A percentile compares a stretch with the other conserved stretches of the same genome.
These are phyloP conservation scores for Microchrysa polita DNA, from an alignment of 2,888 invertebrate genomes.

Conservation along the genomic window DNA sequence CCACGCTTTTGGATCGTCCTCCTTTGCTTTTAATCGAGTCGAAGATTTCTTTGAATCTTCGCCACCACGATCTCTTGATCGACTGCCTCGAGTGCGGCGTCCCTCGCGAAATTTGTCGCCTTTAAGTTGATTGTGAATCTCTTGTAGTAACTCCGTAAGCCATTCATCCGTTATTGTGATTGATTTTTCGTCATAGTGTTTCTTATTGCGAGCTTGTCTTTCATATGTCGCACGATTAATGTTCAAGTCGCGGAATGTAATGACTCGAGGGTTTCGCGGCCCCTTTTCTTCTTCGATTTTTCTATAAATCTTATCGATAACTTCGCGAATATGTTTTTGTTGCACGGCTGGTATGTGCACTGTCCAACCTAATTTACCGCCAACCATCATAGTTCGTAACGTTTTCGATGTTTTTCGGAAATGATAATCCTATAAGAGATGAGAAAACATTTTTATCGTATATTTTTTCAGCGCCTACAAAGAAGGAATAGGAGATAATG, in stretches of 20 bases:
- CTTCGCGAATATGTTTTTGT: constrained; percentile 22
- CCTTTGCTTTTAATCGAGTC: neutral
- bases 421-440: constrained; percentile 37
- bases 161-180: constrained; percentile 27
- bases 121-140: constrained; percentile 1
- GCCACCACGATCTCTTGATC: neutral
- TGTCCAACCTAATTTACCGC: constrained; percentile 19
- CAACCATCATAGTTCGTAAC: constrained; percentile 13
- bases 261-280: constrained; percentile 1
- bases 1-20: constrained; percentile 45
- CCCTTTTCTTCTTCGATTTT: constrained; percentile 36
- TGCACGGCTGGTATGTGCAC: constrained; percentile 1
- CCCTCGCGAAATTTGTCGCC: neutral
- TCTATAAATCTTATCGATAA: constrained; percentile 12
- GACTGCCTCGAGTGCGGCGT: neutral
- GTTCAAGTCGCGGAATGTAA: constrained; percentile 24
- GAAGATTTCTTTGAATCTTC: neutral
- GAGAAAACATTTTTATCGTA: constrained; percentile 16
- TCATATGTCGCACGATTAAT: constrained; percentile 20
- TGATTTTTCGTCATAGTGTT: constrained; percentile 34
- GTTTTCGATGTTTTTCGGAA: constrained; percentile 31
- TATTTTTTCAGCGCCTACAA: no score
- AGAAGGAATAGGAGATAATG: no score
- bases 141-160: constrained; percentile 17
- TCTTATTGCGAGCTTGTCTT: constrained; percentile 2